Base-by-base conservation (phyloP, 2,888 invertebrate genomes). In the Volucella inflata region DNA sequence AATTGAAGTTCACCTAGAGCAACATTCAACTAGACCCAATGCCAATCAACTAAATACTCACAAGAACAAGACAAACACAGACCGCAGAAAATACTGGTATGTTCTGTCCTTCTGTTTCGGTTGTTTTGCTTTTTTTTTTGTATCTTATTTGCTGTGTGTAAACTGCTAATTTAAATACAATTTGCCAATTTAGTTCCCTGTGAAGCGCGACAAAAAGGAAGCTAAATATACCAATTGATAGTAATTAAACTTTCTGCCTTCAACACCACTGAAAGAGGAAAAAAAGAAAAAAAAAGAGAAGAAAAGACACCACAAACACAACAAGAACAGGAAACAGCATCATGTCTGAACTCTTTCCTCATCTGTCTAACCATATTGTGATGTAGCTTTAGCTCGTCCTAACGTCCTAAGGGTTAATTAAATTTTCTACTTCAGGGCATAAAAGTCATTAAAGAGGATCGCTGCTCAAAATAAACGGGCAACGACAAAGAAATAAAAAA, bases 381-480 rank as follows among this genome's bases (percentile, higher is more conserved):
- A 12, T 42, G 46, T 68, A 76, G 75, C 64, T 68, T 36, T 67
- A 10, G 64, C 53, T 78, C 64, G 87, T 87, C 80, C 87, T 78
- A 87, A 77, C 64, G 87, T 87, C 80, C 87, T 78, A 87, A 77
- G 79, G 71, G 87, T 87, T 88, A 88, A 87, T 88, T 87, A 87
- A 87, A 87, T 85, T 87, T 87, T 80, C 80, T 87, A 60, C 87
- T 81, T 53, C 67, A 74, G 76, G 82, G 85, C 80, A 83, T 83
- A 78, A 87, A 87, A 87, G 87, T 87, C 87, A 88, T 88, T 88
- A 85, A 74, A 85, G 65, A 50, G 77, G 64, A 87, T 87, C 80
- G 55, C 78, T 48, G 9, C 42, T 50, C 48, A 48, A 51, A 50
- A 77, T 68, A 44, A 70, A 77, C 40, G 53, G 68, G 44, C 42